Evolutionary conservation across 1,140 invertebrate species (phyloP).

Genomic region (Caerostris extrusa): DNA sequence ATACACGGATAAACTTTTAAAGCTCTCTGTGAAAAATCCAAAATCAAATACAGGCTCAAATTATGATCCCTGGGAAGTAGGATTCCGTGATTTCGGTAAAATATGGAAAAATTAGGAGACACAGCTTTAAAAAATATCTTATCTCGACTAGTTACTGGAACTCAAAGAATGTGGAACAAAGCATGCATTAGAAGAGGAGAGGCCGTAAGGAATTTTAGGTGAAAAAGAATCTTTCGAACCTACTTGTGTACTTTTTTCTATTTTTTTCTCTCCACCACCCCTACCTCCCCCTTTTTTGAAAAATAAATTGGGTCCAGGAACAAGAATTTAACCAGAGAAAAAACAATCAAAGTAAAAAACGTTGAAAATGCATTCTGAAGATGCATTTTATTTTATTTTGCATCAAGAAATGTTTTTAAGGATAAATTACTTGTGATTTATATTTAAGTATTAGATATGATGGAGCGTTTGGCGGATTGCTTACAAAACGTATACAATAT

Average conservation of each 20-base stretch:
- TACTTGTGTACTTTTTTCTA: not conserved
- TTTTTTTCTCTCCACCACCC: not conserved
- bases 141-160: conserved; percentile 2
- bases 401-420: not conserved
- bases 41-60: conserved; percentile 30
- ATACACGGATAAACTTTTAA: conserved; percentile 38
- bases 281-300: too few species aligned
- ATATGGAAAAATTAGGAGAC: not conserved
- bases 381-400: not conserved
- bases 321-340: not conserved
- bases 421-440: not conserved
- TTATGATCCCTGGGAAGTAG: not conserved
- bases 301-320: conserved; percentile 21
- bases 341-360: too few species aligned
- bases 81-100: not conserved
- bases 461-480: too few species aligned
- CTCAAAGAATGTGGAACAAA: conserved; percentile 1
- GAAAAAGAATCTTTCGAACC: not conserved
- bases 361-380: not conserved
- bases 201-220: conserved; percentile 5
- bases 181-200: not conserved
- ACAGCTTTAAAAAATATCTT: not conserved
- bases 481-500: too few species aligned
- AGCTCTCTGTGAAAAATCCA: conserved; percentile 1
- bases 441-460: too few species aligned